phyloP scores from a whole-genome alignment of 2,797 vertebrate species.

The Phoebastria nigripes region DNA sequence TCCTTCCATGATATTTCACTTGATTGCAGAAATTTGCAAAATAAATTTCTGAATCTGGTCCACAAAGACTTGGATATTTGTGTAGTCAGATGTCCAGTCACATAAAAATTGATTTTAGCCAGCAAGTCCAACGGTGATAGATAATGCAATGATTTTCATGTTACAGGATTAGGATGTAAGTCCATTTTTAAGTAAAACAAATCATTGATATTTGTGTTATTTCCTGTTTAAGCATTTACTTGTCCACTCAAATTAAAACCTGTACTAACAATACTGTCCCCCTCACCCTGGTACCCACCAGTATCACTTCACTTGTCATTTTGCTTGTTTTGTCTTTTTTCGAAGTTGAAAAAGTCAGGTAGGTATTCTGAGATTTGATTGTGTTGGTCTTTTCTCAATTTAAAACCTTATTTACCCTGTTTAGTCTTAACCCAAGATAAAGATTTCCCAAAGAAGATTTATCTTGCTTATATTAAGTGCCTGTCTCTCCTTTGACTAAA shows the following conservation, averaged over 20 bases:
- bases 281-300: fast-evolving
- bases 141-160: background rate
- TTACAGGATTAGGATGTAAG: background rate
- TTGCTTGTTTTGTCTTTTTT: background rate
- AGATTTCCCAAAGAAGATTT: background rate
- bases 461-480: background rate
- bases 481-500: background rate
- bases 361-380: background rate
- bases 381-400: background rate
- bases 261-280: background rate
- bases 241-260: background rate
- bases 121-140: background rate
- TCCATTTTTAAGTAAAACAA: background rate
- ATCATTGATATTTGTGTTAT: background rate
- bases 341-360: background rate
- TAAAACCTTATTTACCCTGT: background rate
- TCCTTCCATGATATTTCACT: background rate
- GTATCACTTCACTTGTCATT: background rate
- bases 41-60: background rate
- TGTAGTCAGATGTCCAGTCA: background rate
- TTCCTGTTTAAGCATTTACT: background rate
- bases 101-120: background rate
- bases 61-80: background rate
- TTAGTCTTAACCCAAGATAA: background rate
- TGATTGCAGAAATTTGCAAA: background rate